Percentiles rank a stretch among this genome's conserved stretches.
phyloP scores from a whole-genome alignment of 2,888 invertebrate genomes.

The Automeris io region DNA sequence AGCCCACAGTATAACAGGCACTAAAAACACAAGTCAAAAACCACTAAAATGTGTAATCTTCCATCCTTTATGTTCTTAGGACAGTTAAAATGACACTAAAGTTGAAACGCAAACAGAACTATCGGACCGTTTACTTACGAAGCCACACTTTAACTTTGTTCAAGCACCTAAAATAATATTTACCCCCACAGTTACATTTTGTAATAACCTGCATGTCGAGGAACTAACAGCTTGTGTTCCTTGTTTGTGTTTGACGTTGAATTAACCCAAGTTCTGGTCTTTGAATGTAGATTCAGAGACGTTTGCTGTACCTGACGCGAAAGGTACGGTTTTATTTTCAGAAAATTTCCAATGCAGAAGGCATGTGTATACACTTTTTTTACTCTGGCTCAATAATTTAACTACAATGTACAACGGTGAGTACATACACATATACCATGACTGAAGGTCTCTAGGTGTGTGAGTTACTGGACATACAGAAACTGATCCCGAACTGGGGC shows the following conservation, averaged over 20 bases:
- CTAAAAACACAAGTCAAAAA: not conserved
- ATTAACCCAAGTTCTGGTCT: not conserved
- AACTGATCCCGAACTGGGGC: no score
- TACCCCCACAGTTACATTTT: not conserved
- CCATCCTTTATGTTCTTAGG: slow-evolving; percentile 2
- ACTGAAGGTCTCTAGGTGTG: no score
- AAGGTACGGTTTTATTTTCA: no score
- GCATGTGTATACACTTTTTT: no score
- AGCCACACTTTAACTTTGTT: not conserved
- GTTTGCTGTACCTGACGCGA: no score
- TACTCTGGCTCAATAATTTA: no score
- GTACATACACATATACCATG: no score
- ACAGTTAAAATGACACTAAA: not conserved
- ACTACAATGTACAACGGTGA: no score
- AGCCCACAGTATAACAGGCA: no score
- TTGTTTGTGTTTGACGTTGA: not conserved
- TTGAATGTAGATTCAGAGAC: not conserved
- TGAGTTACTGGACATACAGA: no score
- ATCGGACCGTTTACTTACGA: not conserved
- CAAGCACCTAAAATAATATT: slow-evolving; percentile 2
- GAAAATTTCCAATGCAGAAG: no score
- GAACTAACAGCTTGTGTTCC: not conserved
- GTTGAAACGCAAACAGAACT: not conserved
- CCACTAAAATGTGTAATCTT: not conserved
- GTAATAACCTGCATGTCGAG: not conserved